Conservation (phyloP, 2,113 vertebrate genomes). For the Pangasianodon gigas region DNA sequence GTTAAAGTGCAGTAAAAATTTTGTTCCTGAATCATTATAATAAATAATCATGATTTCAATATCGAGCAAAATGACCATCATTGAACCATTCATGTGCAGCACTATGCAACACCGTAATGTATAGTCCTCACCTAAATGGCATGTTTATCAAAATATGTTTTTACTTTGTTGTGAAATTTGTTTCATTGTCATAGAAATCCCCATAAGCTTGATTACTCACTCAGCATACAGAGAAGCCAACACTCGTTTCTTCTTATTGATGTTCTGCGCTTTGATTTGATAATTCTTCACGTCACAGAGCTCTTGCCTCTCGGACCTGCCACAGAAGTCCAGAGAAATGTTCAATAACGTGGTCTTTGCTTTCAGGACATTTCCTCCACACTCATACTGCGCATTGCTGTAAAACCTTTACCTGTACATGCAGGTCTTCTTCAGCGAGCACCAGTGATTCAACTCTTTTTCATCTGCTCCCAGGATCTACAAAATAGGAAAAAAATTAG, state of each 20-base stretch:
- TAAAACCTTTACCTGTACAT: slow-evolving; percentile 82
- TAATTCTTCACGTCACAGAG: slow-evolving; percentile 76
- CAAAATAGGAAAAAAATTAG: background rate
- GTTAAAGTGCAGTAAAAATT: background rate
- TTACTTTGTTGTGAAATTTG: background rate
- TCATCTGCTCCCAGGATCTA: slow-evolving; percentile 83
- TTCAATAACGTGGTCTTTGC: background rate
- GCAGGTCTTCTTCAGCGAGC: slow-evolving; percentile 88
- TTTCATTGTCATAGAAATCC: background rate
- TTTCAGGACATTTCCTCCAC: rapidly evolving
- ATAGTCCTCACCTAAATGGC: background rate
- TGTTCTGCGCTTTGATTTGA: slow-evolving; percentile 75
- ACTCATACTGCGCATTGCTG: background rate
- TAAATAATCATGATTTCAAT: too few relatives aligned
- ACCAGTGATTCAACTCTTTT: slow-evolving; percentile 88
- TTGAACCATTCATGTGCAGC: background rate
- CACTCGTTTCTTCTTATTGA: slow-evolving; percentile 77
- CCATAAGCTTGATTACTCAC: slow-evolving; percentile 68
- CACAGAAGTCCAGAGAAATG: background rate
- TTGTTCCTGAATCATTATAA: too few relatives aligned
- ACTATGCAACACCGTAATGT: background rate
- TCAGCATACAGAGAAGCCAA: slow-evolving; percentile 75
- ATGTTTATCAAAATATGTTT: background rate
- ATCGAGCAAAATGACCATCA: background rate
- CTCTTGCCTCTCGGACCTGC: slow-evolving; percentile 84